A percentile compares a stretch with the other conserved stretches of the same genome.
phyloP scores from a whole-genome alignment of 2,113 vertebrate genomes.

The Peucedramus taeniatus region DNA sequence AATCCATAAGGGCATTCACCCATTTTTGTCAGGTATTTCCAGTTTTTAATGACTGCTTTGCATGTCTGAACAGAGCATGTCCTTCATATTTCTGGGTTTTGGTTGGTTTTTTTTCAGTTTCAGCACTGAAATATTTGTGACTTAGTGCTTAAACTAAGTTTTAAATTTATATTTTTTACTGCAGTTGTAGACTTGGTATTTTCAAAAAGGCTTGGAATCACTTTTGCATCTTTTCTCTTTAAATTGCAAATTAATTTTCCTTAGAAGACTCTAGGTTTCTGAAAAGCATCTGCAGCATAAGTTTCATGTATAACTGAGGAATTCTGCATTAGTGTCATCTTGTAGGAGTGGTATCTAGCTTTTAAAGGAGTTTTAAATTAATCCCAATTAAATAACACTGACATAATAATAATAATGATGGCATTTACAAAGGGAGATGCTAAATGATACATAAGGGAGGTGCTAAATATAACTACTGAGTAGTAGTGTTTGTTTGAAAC shows the following conservation, averaged over 20 bases:
- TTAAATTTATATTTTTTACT: background rate
- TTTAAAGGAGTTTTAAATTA: slow-evolving; percentile 8
- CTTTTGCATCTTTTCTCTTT: background rate
- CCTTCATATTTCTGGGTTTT: background rate
- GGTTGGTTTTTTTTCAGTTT: background rate
- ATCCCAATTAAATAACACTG: background rate
- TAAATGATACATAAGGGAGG: background rate
- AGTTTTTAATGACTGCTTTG: background rate
- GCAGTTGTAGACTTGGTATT: background rate
- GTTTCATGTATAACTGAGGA: background rate
- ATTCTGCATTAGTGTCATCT: background rate
- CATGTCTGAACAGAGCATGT: background rate
- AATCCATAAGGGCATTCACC: background rate
- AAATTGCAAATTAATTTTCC: background rate
- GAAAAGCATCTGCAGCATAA: background rate
- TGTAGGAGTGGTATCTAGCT: background rate
- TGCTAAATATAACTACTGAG: slow-evolving; percentile 20
- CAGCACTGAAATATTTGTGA: background rate
- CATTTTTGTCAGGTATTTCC: slow-evolving; percentile 15
- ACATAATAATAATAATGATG: background rate
- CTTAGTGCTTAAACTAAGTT: background rate
- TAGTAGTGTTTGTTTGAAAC: slow-evolving; percentile 12
- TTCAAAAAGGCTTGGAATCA: background rate
- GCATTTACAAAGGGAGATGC: background rate
- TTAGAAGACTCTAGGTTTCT: background rate